A percentile compares a stretch with the other conserved stretches of the same genome.
Conservation (phyloP, 2,113 vertebrate species). For the Harpagus bidentatus region DNA sequence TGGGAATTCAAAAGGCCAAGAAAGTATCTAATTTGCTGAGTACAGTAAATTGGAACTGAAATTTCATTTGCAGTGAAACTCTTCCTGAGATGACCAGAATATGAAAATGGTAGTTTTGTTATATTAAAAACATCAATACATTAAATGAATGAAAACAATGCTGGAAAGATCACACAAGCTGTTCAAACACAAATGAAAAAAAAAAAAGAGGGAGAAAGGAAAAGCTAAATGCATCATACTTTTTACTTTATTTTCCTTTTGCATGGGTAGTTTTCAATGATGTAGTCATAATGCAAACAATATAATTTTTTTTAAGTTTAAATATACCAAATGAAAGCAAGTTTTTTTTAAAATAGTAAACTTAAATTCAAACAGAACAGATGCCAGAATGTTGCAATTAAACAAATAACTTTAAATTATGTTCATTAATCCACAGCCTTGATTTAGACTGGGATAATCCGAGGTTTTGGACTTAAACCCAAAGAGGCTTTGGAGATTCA, state of each 20-base stretch:
- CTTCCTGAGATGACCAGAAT: background rate
- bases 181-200: background rate
- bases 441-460: conserved; percentile 58
- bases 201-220: background rate
- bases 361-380: background rate
- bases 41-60: background rate
- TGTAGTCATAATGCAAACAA: background rate
- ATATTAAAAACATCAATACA: background rate
- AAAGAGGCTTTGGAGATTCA: conserved; percentile 57
- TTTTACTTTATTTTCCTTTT: background rate
- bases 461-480: conserved; percentile 58
- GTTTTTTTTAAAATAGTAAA: background rate
- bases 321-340: background rate
- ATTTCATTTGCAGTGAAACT: background rate
- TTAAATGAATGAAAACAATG: background rate
- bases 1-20: background rate
- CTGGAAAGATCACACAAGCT: background rate
- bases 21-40: background rate
- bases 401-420: conserved; percentile 58
- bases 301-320: background rate
- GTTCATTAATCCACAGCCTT: conserved; percentile 56
- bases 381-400: conserved; percentile 48
- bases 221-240: background rate
- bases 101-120: background rate
- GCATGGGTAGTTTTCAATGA: background rate